phyloP scores from a whole-genome alignment of 35 echinoderm and acorn worm genomes.

The Hemicentrotus pulcherrimus region DNA sequence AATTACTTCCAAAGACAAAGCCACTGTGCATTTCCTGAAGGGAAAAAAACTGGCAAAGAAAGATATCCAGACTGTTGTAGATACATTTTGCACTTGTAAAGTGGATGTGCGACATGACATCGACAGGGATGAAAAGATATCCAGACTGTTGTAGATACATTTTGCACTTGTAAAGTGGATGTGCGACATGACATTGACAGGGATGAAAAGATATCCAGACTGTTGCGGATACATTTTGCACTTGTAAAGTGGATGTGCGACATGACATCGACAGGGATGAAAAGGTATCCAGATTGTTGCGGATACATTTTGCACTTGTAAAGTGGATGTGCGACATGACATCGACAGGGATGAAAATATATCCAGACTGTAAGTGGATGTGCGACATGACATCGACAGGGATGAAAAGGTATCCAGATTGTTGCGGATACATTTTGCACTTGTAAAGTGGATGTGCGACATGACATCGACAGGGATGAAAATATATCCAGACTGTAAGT shows the following conservation, averaged over 20 bases:
- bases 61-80: not conserved
- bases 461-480: too few relatives aligned
- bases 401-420: too few relatives aligned
- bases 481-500: too few relatives aligned
- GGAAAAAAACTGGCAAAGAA: not conserved
- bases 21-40: conserved; percentile 28
- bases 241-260: conserved; percentile 14
- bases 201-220: not conserved
- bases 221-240: not conserved
- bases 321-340: not conserved
- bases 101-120: not conserved
- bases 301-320: not conserved
- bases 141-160: not conserved
- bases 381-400: not conserved
- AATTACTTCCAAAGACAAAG: not conserved
- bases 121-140: not conserved
- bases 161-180: not conserved
- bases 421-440: too few relatives aligned
- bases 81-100: not conserved
- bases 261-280: not conserved
- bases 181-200: not conserved
- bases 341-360: not conserved
- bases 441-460: too few relatives aligned
- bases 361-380: conserved; percentile 8
- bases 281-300: not conserved